A percentile compares a stretch with the other conserved stretches of the same genome.
These are phyloP conservation scores for Eonycteris spelaea DNA, from an alignment of 2,113 vertebrate species.

Conservation along the genomic window DNA sequence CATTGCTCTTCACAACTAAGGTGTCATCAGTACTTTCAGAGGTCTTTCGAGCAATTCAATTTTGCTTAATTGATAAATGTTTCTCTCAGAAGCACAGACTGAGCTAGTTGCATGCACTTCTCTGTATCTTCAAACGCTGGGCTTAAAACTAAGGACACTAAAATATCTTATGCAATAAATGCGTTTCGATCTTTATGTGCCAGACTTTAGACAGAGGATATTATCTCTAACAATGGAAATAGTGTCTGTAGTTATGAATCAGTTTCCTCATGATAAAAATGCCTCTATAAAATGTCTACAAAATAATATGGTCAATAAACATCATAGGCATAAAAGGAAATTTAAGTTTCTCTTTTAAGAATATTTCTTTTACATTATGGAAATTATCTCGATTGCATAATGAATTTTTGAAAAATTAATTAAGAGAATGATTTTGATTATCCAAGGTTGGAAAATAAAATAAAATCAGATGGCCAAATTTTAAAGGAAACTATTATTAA, in stretches of 20 bases:
- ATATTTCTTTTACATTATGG: neutral
- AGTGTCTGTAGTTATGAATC: neutral
- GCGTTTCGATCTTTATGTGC: neutral
- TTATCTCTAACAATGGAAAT: neutral
- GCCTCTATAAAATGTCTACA: neutral
- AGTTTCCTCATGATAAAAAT: constrained; percentile 38
- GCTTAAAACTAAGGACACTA: constrained; percentile 17
- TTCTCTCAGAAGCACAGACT: constrained; percentile 32
- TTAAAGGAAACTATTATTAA: constrained; percentile 35
- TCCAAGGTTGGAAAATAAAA: constrained; percentile 7
- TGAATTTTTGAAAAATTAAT: constrained; percentile 21
- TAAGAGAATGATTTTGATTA: constrained; percentile 23
- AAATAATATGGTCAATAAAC: neutral
- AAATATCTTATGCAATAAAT: neutral
- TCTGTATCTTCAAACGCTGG: neutral
- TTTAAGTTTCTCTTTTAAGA: constrained; percentile 3
- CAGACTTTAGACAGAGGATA: neutral
- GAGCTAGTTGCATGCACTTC: neutral
- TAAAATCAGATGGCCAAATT: neutral
- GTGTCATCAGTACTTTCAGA: constrained; percentile 37
- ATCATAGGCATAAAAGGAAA: neutral
- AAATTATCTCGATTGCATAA: neutral
- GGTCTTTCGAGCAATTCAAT: constrained; percentile 48
- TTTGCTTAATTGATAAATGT: constrained; percentile 57
- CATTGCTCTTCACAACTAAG: constrained; percentile 34